phyloP scores from a whole-genome alignment of 2,888 invertebrate genomes.

The Minunthozetes semirufus region DNA sequence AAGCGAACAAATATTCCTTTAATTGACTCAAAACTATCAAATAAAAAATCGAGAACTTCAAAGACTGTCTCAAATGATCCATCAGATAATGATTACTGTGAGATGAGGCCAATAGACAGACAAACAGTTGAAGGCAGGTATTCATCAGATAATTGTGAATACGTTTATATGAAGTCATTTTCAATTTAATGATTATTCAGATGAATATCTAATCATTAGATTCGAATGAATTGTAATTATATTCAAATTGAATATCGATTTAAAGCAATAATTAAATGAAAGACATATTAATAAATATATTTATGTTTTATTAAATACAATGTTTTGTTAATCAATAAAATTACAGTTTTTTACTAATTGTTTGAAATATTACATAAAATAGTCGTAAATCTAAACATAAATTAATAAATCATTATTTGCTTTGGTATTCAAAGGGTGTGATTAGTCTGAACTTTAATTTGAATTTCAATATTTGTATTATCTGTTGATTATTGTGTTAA shows the following conservation, averaged over 20 bases:
- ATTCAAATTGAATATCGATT: neutral
- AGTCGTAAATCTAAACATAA: conserved; percentile 7
- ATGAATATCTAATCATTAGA: neutral
- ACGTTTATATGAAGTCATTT: conserved; percentile 4
- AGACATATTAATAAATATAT: neutral
- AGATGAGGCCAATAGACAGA: neutral
- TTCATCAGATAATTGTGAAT: neutral
- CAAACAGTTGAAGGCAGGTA: neutral
- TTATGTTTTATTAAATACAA: neutral
- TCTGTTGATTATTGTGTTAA: conserved; percentile 13
- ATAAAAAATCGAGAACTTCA: neutral
- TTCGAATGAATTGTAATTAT: neutral
- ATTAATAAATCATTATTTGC: conserved; percentile 2
- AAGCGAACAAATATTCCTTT: neutral
- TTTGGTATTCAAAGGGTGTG: neutral
- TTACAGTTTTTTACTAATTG: neutral
- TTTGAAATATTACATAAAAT: conserved; percentile 23
- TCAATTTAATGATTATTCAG: neutral
- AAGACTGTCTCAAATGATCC: neutral
- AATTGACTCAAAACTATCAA: neutral
- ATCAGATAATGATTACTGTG: neutral
- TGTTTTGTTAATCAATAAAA: neutral
- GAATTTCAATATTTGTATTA: too few relatives aligned
- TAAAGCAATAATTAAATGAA: too few relatives aligned
- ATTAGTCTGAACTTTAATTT: conserved; percentile 2